phyloP scores from a whole-genome alignment of 2,113 vertebrate genomes.

The Etia nguti region DNA sequence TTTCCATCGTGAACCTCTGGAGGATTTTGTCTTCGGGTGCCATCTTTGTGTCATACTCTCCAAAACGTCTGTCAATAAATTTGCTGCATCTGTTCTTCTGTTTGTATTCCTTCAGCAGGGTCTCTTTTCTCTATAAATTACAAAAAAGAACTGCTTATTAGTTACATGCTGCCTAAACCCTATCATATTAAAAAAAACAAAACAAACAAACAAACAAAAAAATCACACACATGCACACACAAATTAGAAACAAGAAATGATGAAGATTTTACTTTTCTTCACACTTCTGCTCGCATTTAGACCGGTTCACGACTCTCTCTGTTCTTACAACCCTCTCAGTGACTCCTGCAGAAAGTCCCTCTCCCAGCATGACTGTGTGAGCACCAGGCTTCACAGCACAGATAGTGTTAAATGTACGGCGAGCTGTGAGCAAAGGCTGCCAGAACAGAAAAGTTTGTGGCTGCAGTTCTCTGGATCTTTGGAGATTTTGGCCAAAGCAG shows the following conservation, averaged over 20 bases:
- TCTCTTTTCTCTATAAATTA: slow-evolving; percentile 82
- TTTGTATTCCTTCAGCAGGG: slow-evolving; percentile 89
- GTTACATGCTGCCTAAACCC: not conserved
- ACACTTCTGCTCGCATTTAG: not conserved
- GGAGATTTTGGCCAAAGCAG: not conserved
- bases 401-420: not conserved
- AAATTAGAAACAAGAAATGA: not conserved
- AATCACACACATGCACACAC: not conserved
- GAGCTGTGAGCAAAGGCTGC: not conserved
- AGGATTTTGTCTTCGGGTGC: slow-evolving; percentile 92
- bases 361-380: slow-evolving; percentile 15
- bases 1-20: slow-evolving; percentile 87
- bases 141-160: not conserved
- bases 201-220: not conserved
- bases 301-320: not conserved
- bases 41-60: slow-evolving; percentile 84
- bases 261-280: not conserved
- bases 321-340: not conserved
- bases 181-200: not conserved
- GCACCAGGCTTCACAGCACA: slow-evolving; percentile 29
- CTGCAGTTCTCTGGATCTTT: not conserved
- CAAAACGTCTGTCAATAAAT: slow-evolving; percentile 86
- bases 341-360: not conserved
- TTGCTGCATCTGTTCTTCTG: slow-evolving; percentile 81
- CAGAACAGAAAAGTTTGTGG: not conserved